A percentile compares a stretch with the other conserved stretches of the same genome.
These are phyloP conservation scores for Actinostola sp. DNA, from an alignment of 92 coral and sea anemone species.

Conservation along the genomic window DNA sequence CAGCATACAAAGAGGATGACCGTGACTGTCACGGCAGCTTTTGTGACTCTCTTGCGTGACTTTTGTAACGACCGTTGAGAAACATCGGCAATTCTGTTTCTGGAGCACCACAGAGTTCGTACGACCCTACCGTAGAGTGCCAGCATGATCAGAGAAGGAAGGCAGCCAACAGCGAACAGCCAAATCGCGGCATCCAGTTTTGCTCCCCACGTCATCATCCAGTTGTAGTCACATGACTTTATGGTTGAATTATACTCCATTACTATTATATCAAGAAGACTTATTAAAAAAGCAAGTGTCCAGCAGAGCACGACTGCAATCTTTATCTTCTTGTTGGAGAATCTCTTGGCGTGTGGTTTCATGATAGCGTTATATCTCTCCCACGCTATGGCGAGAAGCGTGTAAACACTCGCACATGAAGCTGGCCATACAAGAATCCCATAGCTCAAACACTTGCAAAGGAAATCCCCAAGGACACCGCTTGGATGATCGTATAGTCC, in stretches of 20 bases:
- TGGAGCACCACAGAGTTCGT: slow-evolving; percentile 49
- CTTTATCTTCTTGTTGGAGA: slow-evolving; percentile 42
- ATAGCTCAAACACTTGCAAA: slow-evolving; percentile 54
- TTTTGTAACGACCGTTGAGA: slow-evolving; percentile 54
- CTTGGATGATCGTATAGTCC: slow-evolving; percentile 53
- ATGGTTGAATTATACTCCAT: slow-evolving; percentile 27
- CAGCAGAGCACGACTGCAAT: slow-evolving; percentile 26
- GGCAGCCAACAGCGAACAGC: slow-evolving; percentile 37
- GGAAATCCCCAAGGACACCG: slow-evolving; percentile 44
- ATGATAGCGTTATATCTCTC: slow-evolving; percentile 68
- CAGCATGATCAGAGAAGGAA: slow-evolving; percentile 51
- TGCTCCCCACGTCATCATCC: slow-evolving; percentile 23
- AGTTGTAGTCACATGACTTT: slow-evolving; percentile 31
- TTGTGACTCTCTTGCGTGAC: slow-evolving; percentile 71
- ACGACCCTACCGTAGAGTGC: slow-evolving; percentile 57
- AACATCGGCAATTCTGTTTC: slow-evolving; percentile 23
- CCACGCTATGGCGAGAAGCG: slow-evolving; percentile 58
- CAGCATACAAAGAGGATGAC: slow-evolving; percentile 55
- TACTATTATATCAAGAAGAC: slow-evolving; percentile 26
- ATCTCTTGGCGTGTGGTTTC: slow-evolving; percentile 43
- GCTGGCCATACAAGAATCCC: slow-evolving; percentile 60
- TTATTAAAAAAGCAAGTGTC: slow-evolving; percentile 40
- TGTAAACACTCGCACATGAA: slow-evolving; percentile 47
- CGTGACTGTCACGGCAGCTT: slow-evolving; percentile 56
- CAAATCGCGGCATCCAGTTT: slow-evolving; percentile 47